A percentile compares a stretch with the other conserved stretches of the same genome.
Conservation (phyloP, 2,113 vertebrate species). For the Vombatus ursinus region DNA sequence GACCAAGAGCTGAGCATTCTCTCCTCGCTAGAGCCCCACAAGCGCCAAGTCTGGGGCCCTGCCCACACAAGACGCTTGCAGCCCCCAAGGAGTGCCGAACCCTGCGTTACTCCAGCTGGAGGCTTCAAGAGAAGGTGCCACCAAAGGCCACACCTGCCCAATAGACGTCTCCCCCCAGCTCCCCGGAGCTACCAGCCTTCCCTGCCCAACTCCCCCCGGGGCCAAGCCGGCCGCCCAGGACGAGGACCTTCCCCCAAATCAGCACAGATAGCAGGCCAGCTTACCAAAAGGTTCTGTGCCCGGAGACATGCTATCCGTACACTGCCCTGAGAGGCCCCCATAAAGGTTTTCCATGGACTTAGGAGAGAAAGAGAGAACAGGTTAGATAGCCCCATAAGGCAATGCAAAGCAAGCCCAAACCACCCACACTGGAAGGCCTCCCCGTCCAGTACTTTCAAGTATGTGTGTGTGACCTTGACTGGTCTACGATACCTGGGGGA, state of each 20-base stretch:
- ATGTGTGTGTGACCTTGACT: not conserved
- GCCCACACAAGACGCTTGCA: no score
- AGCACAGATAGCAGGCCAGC: not conserved
- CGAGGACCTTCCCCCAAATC: conserved; percentile 68
- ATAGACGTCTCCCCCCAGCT: not conserved
- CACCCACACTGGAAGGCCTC: not conserved
- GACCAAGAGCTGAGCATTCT: not conserved
- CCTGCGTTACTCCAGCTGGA: not conserved
- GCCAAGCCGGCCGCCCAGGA: not conserved
- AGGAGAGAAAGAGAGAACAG: not conserved
- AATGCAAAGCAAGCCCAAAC: not conserved
- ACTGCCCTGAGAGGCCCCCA: conserved; percentile 77
- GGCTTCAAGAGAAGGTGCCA: not conserved
- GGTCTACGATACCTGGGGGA: not conserved
- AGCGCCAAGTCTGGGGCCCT: not conserved
- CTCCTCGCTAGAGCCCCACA: no score
- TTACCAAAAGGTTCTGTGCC: conserved; percentile 78
- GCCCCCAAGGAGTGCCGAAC: not conserved
- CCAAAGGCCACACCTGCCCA: not conserved
- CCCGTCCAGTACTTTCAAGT: not conserved
- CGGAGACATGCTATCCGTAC: conserved; percentile 72
- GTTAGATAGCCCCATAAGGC: not conserved
- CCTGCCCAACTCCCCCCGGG: not conserved
- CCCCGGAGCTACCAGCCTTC: not conserved
- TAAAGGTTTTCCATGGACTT: conserved; percentile 95